Percentiles rank a stretch among this genome's conserved stretches.
These are phyloP conservation scores for Pseudopipra pipra DNA, from an alignment of 2,113 vertebrate genomes.

Conservation along the genomic window DNA sequence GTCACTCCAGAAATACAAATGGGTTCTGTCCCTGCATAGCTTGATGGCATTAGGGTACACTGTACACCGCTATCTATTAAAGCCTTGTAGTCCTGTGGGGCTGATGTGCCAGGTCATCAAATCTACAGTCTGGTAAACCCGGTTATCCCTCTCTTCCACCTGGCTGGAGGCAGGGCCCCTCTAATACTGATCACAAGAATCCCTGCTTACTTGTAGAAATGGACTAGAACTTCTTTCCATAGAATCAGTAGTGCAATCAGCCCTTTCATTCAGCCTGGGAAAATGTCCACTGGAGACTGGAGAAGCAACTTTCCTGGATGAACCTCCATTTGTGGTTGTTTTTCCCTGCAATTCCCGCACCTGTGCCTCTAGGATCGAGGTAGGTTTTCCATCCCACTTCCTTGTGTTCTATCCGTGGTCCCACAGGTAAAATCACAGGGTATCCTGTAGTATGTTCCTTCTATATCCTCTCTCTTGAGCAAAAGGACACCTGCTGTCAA, in stretches of 20 bases:
- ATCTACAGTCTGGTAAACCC: neutral
- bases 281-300: neutral
- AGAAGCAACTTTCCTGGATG: neutral
- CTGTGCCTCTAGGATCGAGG: neutral
- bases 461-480: neutral
- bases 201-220: neutral
- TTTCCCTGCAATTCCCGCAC: neutral
- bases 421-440: neutral
- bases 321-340: neutral
- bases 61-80: neutral
- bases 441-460: neutral
- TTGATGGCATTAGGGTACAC: neutral
- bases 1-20: neutral
- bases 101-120: neutral
- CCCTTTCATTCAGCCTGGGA: neutral
- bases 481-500: neutral
- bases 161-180: neutral
- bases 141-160: too few relatives aligned
- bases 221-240: neutral
- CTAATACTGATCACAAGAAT: neutral
- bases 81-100: neutral
- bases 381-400: neutral
- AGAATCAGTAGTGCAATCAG: neutral
- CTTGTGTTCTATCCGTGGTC: neutral
- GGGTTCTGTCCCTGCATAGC: neutral